phyloP scores from a whole-genome alignment of 53 echinoderm and acorn worm genomes.

The Paracentrotus lividus region DNA sequence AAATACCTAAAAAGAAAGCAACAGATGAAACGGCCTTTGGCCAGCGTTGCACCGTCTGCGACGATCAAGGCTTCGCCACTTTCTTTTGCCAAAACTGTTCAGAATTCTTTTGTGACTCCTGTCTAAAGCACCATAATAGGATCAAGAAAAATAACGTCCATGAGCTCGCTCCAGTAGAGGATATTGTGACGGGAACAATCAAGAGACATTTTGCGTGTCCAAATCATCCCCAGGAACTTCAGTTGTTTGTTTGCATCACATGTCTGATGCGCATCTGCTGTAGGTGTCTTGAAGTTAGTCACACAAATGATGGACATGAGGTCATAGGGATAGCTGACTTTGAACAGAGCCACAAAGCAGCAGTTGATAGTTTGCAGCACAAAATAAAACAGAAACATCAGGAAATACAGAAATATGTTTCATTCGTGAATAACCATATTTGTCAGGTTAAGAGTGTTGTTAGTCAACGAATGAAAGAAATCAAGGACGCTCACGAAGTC shows the following conservation, averaged over 20 bases:
- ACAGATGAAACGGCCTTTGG: neutral
- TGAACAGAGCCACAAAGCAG: neutral
- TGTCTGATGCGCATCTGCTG: neutral
- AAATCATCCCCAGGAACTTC: neutral
- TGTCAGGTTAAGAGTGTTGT: neutral
- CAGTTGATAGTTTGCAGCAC: neutral
- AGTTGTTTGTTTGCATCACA: neutral
- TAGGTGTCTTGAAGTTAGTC: neutral
- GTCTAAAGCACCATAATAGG: neutral
- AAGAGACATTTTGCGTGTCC: neutral
- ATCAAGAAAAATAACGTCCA: neutral
- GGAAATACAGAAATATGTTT: neutral
- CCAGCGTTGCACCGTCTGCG: constrained; percentile 12
- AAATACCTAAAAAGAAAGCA: neutral
- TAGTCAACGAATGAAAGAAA: neutral
- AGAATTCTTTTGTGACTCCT: neutral
- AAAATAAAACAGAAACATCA: neutral
- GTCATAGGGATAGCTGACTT: neutral
- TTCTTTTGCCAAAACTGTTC: constrained; percentile 25
- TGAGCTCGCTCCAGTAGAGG: neutral
- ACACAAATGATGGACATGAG: neutral
- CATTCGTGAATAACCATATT: neutral
- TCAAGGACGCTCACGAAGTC: neutral
- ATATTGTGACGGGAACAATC: neutral
- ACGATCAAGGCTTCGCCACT: neutral